Evolutionary conservation across 1,140 invertebrate species (phyloP).

Genomic region (Oryzaephilus surinamensis): DNA sequence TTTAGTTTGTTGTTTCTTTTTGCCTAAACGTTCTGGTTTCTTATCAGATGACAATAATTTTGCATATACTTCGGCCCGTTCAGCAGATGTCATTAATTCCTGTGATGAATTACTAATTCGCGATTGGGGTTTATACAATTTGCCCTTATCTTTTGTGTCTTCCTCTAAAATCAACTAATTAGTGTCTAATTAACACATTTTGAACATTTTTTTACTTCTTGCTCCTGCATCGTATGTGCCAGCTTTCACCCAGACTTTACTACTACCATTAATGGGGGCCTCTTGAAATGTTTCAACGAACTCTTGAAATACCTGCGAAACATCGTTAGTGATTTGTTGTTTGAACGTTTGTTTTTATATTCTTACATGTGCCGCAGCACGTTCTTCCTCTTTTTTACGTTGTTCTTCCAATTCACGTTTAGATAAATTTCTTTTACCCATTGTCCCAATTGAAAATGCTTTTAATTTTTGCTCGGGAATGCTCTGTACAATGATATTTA

Average conservation of each 20-base stretch:
- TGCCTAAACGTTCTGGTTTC: conserved; percentile 54
- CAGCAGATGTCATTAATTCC: conserved; percentile 37
- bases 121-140: conserved; percentile 87
- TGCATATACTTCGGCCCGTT: conserved; percentile 59
- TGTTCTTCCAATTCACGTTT: conserved; percentile 83
- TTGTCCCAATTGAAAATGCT: conserved; percentile 71
- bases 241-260: conserved; percentile 94
- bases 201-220: conserved; percentile 55
- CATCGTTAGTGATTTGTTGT: conserved; percentile 7
- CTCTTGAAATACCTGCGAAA: conserved; percentile 80
- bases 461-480: conserved; percentile 68
- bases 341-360: conserved; percentile 1
- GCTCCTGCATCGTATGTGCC: conserved; percentile 92
- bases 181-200: neutral
- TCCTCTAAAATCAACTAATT: conserved; percentile 49
- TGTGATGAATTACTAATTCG: conserved; percentile 55
- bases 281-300: conserved; percentile 97
- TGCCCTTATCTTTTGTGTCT: conserved; percentile 80
- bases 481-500: too few relatives aligned
- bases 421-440: conserved; percentile 68
- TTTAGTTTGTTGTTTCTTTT: conserved; percentile 78
- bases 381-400: conserved; percentile 82
- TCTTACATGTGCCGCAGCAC: conserved; percentile 66
- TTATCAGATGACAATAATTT: conserved; percentile 51
- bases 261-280: conserved; percentile 58